Evolutionary conservation across 2,888 invertebrate species (phyloP).

Genomic region (Agrotis segetum): DNA sequence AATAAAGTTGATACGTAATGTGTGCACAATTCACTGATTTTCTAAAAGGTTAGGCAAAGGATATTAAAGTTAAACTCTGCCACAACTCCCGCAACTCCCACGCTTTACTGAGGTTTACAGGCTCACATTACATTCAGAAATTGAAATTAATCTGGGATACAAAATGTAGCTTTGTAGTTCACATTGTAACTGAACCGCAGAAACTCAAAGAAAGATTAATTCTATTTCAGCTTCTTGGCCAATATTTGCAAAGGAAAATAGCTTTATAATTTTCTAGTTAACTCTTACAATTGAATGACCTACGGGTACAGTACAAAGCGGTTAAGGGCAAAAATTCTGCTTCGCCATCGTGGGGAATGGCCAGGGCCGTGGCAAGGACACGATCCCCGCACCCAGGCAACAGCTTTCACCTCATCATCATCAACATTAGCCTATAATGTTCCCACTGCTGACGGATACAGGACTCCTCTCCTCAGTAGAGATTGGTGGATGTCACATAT

Average conservation of each 20-base stretch:
- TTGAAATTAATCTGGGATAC: constrained; percentile 14
- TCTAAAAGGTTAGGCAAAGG: background rate
- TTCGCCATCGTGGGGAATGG: no score
- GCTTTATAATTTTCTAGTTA: background rate
- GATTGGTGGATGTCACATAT: no score
- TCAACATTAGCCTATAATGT: no score
- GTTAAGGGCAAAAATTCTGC: no score
- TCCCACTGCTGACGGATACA: no score
- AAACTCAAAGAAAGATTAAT: constrained; percentile 12
- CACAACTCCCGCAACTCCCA: constrained; percentile 3
- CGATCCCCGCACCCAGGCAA: no score
- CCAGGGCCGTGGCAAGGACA: no score
- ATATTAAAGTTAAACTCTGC: constrained; percentile 6
- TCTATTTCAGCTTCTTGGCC: constrained; percentile 1
- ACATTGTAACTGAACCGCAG: constrained; percentile 13
- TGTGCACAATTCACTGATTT: background rate
- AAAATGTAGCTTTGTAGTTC: background rate
- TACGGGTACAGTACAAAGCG: background rate
- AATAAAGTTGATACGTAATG: background rate
- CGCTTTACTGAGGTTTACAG: background rate
- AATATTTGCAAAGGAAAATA: constrained; percentile 5
- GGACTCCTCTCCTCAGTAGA: no score
- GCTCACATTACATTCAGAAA: background rate
- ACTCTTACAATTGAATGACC: background rate
- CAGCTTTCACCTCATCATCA: no score